Evolutionary conservation across 2,113 vertebrate species (phyloP).

Genomic region (Hippoglossus stenolepis): DNA sequence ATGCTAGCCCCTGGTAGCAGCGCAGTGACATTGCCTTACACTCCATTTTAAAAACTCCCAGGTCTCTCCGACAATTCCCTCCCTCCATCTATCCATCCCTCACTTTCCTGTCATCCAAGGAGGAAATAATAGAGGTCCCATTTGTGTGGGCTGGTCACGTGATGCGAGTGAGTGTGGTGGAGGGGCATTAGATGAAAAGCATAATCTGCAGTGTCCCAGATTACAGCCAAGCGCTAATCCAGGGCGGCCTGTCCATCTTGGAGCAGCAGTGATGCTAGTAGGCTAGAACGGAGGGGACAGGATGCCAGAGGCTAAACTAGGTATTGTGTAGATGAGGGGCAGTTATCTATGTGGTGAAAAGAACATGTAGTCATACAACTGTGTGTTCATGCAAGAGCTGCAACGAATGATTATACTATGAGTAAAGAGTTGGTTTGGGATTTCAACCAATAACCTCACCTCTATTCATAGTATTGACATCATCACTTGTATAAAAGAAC

Average conservation of each 20-base stretch:
- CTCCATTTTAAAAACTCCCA: conserved; percentile 33
- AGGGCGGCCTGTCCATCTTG: conserved; percentile 52
- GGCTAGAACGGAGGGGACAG: conserved; percentile 37
- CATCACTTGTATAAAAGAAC: no score
- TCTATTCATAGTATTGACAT: no score
- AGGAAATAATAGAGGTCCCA: conserved; percentile 58
- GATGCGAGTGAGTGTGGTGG: conserved; percentile 28
- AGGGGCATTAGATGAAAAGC: conserved; percentile 62
- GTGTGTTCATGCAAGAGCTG: not conserved
- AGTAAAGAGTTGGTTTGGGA: no score
- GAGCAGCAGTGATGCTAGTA: conserved; percentile 63
- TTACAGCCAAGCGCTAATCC: conserved; percentile 79
- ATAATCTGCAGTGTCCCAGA: conserved; percentile 85
- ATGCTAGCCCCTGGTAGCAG: conserved; percentile 16
- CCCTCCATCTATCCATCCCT: conserved; percentile 31
- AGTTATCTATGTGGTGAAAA: conserved; percentile 8
- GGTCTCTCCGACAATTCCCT: conserved; percentile 27
- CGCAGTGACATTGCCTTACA: conserved; percentile 11
- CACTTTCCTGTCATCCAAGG: conserved; percentile 49
- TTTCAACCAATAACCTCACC: no score
- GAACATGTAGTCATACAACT: conserved; percentile 4
- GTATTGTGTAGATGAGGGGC: conserved; percentile 24
- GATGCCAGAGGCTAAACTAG: conserved; percentile 47
- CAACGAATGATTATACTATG: not conserved
- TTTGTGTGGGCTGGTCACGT: conserved; percentile 72